Evolutionary conservation across 2,797 vertebrate genomes (phyloP).

Genomic region (Crypturellus tataupa): DNA sequence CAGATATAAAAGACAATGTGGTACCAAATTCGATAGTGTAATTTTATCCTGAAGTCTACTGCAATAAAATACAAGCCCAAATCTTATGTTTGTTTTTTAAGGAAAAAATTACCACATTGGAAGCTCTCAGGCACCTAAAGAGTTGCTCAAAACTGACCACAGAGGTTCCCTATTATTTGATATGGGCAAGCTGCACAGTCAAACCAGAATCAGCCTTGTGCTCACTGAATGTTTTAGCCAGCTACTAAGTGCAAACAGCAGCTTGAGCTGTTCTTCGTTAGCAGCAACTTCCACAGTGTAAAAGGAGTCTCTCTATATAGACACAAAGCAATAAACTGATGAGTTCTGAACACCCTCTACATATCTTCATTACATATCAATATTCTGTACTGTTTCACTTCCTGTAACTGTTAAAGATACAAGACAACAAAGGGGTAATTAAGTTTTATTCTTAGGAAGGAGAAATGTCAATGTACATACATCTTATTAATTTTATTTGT

Average conservation of each 20-base stretch:
- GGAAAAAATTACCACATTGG: neutral
- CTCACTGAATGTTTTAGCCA: neutral
- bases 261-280: neutral
- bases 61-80: neutral
- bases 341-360: neutral
- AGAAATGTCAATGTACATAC: neutral
- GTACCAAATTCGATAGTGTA: neutral
- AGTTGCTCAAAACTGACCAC: neutral
- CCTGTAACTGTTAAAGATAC: neutral
- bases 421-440: slow-evolving; percentile 8
- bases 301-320: neutral
- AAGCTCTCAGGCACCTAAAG: neutral
- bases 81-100: neutral
- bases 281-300: neutral
- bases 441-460: slow-evolving; percentile 73
- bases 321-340: neutral
- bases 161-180: neutral
- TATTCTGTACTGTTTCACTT: neutral
- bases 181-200: neutral
- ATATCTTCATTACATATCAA: neutral
- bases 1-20: neutral
- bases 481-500: slow-evolving; percentile 21
- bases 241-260: neutral
- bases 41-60: neutral
- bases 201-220: neutral